phyloP scores from a whole-genome alignment of 2,113 vertebrate species.

The Gobiocypris rarus region DNA sequence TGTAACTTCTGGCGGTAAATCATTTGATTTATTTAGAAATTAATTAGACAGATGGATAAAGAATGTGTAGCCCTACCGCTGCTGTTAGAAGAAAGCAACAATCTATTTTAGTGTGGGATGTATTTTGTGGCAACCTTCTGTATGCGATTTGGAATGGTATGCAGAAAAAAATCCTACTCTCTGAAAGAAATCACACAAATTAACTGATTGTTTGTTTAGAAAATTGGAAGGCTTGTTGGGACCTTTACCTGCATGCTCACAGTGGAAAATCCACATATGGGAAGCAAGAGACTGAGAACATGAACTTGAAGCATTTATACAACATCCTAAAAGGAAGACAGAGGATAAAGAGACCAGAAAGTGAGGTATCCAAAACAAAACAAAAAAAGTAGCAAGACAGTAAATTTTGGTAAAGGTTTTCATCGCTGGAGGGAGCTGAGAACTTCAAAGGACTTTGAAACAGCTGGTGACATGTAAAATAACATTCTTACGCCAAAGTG shows the following conservation, averaged over 20 bases:
- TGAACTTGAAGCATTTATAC: neutral
- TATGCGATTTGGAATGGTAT: neutral
- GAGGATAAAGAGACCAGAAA: neutral
- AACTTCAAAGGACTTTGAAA: neutral
- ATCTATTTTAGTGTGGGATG: neutral
- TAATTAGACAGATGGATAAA: constrained; percentile 1
- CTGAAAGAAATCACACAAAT: neutral
- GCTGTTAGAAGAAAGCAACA: neutral
- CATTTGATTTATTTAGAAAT: constrained; percentile 1
- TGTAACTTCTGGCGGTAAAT: neutral
- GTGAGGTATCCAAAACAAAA: neutral
- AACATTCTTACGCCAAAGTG: too few relatives aligned
- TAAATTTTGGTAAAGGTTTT: too few relatives aligned
- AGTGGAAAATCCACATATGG: neutral
- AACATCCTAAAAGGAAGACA: neutral
- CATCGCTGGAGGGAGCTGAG: neutral
- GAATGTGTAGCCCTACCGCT: neutral
- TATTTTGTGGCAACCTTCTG: neutral
- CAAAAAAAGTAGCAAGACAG: neutral
- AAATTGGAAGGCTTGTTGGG: neutral
- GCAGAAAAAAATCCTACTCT: neutral
- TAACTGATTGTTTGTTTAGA: neutral
- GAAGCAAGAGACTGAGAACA: neutral
- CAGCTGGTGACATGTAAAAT: neutral
- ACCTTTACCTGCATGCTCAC: neutral